Evolutionary conservation across 2,888 invertebrate species (phyloP), one percentile per base, ranked within the genome.

Genomic region (Caenorhabditis uteleia): DNA sequence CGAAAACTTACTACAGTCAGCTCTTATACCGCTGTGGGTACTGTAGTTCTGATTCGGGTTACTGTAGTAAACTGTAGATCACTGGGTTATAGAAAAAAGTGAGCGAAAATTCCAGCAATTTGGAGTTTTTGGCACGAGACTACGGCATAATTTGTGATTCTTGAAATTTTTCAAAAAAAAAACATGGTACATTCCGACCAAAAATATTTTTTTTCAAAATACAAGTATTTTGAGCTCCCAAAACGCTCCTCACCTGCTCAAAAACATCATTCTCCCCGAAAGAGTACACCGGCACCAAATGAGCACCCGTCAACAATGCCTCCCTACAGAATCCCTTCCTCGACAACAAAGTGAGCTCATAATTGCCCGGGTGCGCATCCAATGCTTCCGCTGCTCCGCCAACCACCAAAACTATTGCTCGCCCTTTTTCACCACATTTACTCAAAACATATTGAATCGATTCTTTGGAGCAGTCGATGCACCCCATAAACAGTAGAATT

Each of bases 381-480:
- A 93, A 86, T 0, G 92, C 90, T 84, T 95, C 94, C 5, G 90
- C 89, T 0, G 92, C 92, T 0, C 95, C 95, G 3, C 56, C 56
- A 27, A 56, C 23, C 4, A 56, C 49, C 36, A 56, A 26, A 7
- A 33, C 42, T 12, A 49, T 25, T 10, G 48, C 56, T 16, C 43
- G 21, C 3, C 56, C 56, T 25, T 56, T 56, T 26, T 55, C 40
- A 18, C 36, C 25, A 20, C 40, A 34, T 26, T 58, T 64, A 10
- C 49, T 49, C 40, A 70, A 38, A 7, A 61, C 40, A 20, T 62
- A 50, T 16, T 62, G 53, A 16, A 68, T 48, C 25, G 54, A 54
- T 34, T 62, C 58, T n/a, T 34, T 40, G 7, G 62, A 58, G 39
- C 62, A 58, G 27, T 48, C 54, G n/a, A 68, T 49, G n/a, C 38